Evolutionary conservation across 2,797 vertebrate species (phyloP).

Genomic region (Hephaestus fuliginosus): DNA sequence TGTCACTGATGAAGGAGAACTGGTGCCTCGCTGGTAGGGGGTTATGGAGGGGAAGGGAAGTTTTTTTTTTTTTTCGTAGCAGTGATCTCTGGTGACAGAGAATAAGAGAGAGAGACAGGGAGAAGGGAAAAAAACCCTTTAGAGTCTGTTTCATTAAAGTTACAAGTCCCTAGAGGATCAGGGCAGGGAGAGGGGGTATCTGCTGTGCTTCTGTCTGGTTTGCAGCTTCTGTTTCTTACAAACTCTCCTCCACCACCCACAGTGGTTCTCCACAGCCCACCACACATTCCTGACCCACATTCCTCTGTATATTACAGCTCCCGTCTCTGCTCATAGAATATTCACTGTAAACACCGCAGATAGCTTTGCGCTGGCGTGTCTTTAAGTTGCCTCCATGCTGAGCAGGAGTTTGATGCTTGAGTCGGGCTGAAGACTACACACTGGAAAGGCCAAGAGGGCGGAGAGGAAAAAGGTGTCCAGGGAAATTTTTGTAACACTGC

Average conservation of each 20-base stretch:
- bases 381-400: constrained; percentile 47
- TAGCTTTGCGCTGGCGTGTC: constrained; percentile 49
- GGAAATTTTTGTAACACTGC: constrained; percentile 34
- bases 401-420: constrained; percentile 1
- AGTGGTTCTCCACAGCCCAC: constrained; percentile 49
- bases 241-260: constrained; percentile 58
- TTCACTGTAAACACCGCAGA: constrained; percentile 52
- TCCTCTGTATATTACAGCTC: constrained; percentile 52
- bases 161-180: constrained; percentile 49
- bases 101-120: constrained; percentile 21
- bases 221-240: constrained; percentile 42
- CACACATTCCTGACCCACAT: constrained; percentile 74
- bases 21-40: background rate
- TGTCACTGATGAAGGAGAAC: constrained; percentile 37
- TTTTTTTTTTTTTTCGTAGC: constrained; percentile 11
- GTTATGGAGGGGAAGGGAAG: background rate
- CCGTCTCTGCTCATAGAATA: constrained; percentile 50
- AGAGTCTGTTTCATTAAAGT: constrained; percentile 55
- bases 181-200: constrained; percentile 42
- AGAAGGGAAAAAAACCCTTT: constrained; percentile 25
- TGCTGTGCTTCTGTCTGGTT: constrained; percentile 42
- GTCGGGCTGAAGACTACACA: background rate
- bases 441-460: background rate
- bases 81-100: constrained; percentile 36
- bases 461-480: background rate